Evolutionary conservation across 1,140 invertebrate genomes (phyloP).

Genomic region (Nephila pilipes): DNA sequence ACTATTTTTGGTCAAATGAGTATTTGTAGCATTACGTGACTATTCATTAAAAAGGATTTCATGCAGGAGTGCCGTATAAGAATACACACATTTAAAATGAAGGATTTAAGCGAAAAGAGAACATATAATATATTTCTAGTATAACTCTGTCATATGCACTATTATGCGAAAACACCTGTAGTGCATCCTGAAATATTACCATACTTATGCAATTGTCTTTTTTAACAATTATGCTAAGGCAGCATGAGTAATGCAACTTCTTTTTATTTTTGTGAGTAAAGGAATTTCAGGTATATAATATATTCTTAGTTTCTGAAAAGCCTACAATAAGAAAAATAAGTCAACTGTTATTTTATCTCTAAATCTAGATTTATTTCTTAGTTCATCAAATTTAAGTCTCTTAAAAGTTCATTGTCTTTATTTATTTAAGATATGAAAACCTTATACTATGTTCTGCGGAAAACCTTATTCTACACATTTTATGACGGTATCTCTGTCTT

Average conservation of each 20-base stretch:
- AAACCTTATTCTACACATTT: no score
- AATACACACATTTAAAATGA: neutral
- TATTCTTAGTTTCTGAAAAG: neutral
- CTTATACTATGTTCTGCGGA: no score
- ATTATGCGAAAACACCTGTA: neutral
- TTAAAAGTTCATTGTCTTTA: no score
- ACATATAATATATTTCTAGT: neutral
- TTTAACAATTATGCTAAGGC: neutral
- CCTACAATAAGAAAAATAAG: neutral
- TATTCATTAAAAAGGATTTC: conserved; percentile 5
- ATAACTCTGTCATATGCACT: neutral
- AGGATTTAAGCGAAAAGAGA: neutral
- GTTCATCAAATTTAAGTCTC: no score
- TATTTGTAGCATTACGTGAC: conserved; percentile 1
- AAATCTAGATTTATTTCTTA: no score
- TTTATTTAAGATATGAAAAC: no score
- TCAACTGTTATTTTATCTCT: neutral
- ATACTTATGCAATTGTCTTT: neutral
- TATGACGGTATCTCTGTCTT: no score
- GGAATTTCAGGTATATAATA: neutral
- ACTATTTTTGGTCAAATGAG: neutral
- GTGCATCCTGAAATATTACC: neutral
- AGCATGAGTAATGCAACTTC: neutral
- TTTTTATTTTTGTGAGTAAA: neutral
- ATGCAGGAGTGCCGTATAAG: neutral